phyloP scores from a whole-genome alignment of 1,140 invertebrate genomes.

The Lycorma delicatula region DNA sequence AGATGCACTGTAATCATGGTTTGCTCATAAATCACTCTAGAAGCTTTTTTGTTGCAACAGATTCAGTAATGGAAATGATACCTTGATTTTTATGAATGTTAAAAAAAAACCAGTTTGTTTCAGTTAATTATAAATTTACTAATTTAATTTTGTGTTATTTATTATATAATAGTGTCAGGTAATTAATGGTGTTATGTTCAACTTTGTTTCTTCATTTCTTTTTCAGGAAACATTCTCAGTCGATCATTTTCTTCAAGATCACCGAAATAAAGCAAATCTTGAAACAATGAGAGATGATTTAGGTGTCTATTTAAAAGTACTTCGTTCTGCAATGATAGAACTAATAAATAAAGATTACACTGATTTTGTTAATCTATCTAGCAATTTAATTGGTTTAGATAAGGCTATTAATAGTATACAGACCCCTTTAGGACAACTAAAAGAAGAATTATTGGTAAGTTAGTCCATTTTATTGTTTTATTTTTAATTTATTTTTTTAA shows the following conservation, averaged over 20 bases:
- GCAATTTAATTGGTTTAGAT: constrained; percentile 85
- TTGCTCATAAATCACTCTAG: neutral
- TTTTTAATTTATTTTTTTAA: too few species aligned
- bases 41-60: neutral
- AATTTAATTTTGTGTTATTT: neutral
- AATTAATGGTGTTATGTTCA: neutral
- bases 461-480: too few species aligned
- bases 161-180: neutral
- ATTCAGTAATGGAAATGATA: neutral
- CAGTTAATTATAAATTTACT: neutral
- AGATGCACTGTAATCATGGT: too few species aligned
- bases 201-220: neutral
- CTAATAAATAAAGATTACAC: constrained; percentile 95
- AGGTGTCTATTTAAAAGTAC: constrained; percentile 77
- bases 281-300: constrained; percentile 87
- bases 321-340: constrained; percentile 89
- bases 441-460: constrained; percentile 68
- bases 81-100: neutral
- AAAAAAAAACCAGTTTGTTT: neutral
- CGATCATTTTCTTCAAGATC: constrained; percentile 80
- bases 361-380: constrained; percentile 93
- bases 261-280: constrained; percentile 67
- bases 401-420: constrained; percentile 73
- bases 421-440: constrained; percentile 63
- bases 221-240: constrained; percentile 76